Evolutionary conservation across 1,140 invertebrate species (phyloP).

Genomic region (Apis dorsata): DNA sequence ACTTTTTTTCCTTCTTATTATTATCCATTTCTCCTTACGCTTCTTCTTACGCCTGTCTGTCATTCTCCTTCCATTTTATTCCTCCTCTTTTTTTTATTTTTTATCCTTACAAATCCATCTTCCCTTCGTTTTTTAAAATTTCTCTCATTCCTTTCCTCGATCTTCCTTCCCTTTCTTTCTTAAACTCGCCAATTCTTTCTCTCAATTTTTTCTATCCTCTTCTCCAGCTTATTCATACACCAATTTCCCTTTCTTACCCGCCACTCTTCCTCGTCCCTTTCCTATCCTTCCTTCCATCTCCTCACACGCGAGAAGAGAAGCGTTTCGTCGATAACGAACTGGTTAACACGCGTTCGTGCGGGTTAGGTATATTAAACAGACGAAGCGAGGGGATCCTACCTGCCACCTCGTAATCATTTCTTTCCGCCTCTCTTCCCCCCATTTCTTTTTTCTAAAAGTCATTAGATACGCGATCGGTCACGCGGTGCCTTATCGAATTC

Average conservation of each 20-base stretch:
- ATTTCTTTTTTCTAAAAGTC: background rate
- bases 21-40: background rate
- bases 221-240: too few relatives aligned
- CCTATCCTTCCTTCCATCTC: background rate
- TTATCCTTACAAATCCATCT: too few relatives aligned
- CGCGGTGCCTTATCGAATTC: constrained; percentile 32
- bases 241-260: too few relatives aligned
- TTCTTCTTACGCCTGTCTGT: background rate
- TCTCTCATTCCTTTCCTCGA: too few relatives aligned
- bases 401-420: constrained; percentile 34
- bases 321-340: constrained; percentile 50
- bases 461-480: constrained; percentile 27
- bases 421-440: background rate
- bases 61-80: background rate
- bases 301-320: constrained; percentile 32
- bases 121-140: too few relatives aligned
- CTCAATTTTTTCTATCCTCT: too few relatives aligned
- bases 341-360: constrained; percentile 51
- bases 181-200: too few relatives aligned
- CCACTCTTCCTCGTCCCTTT: background rate
- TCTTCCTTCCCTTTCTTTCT: too few relatives aligned
- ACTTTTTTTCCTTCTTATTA: too few relatives aligned
- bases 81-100: background rate
- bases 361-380: constrained; percentile 37
- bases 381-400: constrained; percentile 7